Evolutionary conservation across 1,140 invertebrate species (phyloP).

Genomic region (Oryzaephilus surinamensis): DNA sequence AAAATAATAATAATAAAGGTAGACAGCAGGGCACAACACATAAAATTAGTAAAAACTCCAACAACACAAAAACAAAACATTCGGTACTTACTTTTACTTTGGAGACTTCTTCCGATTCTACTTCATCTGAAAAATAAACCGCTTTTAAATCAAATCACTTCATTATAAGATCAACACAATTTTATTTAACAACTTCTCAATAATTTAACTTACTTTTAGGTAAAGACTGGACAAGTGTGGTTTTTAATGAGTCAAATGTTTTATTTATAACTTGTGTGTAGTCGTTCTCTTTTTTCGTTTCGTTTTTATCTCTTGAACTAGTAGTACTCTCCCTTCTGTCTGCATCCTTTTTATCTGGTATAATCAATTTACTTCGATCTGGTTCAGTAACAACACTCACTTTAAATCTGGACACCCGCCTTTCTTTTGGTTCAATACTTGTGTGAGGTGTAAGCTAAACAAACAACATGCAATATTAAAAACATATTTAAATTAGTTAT

Average conservation of each 20-base stretch:
- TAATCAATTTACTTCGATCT: constrained; percentile 25
- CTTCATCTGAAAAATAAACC: constrained; percentile 16
- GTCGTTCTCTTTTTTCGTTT: constrained; percentile 16
- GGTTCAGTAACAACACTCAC: constrained; percentile 35
- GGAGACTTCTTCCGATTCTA: constrained; percentile 18
- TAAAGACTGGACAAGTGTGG: constrained; percentile 20
- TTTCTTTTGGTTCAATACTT: constrained; percentile 15
- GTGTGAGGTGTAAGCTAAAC: constrained; percentile 11
- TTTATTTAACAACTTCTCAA: no score
- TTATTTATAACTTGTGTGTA: constrained; percentile 25
- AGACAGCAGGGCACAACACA: constrained; percentile 4
- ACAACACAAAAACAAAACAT: constrained; percentile 10
- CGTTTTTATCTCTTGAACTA: not conserved
- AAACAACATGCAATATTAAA: constrained; percentile 6
- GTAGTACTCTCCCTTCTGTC: not conserved
- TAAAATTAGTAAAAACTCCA: constrained; percentile 9
- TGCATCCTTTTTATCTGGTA: constrained; percentile 4
- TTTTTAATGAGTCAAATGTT: constrained; percentile 25
- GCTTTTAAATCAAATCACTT: not conserved
- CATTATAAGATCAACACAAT: not conserved
- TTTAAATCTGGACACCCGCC: constrained; percentile 31
- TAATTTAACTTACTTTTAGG: constrained; percentile 9
- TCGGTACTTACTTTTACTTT: constrained; percentile 27
- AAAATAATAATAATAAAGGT: constrained; percentile 9
- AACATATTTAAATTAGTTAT: not conserved